Evolutionary conservation across 2,888 invertebrate species (phyloP).

Genomic region (Diploptera punctata): DNA sequence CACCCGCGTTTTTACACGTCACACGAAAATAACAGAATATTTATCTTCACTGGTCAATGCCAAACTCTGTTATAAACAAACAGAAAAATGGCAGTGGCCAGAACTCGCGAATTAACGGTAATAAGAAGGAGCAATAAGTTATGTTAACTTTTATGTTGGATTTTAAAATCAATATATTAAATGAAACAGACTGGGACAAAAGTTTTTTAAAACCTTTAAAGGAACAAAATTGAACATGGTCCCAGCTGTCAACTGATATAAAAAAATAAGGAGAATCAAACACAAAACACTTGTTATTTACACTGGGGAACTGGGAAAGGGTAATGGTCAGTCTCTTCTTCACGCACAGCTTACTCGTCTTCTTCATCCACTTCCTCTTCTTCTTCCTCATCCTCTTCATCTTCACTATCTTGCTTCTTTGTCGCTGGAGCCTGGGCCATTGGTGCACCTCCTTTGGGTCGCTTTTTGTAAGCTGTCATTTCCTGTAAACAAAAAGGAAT

Average conservation of each 20-base stretch:
- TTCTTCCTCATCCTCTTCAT: constrained; percentile 64
- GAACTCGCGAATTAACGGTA: too few species aligned
- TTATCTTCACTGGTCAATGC: too few species aligned
- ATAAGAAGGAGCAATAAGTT: constrained; percentile 1
- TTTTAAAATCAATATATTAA: constrained; percentile 15
- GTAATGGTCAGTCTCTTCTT: constrained; percentile 30
- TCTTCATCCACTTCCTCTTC: constrained; percentile 69
- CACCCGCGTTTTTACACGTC: too few species aligned
- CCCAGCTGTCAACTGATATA: not conserved
- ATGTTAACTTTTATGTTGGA: not conserved
- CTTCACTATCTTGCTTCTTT: constrained; percentile 44
- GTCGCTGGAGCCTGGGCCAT: constrained; percentile 56
- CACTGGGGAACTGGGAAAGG: constrained; percentile 30
- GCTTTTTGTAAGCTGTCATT: constrained; percentile 87
- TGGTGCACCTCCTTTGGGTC: constrained; percentile 58
- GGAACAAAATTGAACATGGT: not conserved
- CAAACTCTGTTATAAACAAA: too few species aligned
- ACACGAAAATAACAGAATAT: too few species aligned
- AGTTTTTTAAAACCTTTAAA: not conserved
- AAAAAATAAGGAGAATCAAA: constrained; percentile 23
- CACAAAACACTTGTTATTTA: constrained; percentile 38
- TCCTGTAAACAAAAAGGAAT: constrained; percentile 66
- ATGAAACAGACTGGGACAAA: not conserved
- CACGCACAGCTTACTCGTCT: constrained; percentile 53
- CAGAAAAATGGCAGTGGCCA: too few species aligned